Evolutionary conservation across 2,113 vertebrate species (phyloP).

Genomic region (Salvator merianae): DNA sequence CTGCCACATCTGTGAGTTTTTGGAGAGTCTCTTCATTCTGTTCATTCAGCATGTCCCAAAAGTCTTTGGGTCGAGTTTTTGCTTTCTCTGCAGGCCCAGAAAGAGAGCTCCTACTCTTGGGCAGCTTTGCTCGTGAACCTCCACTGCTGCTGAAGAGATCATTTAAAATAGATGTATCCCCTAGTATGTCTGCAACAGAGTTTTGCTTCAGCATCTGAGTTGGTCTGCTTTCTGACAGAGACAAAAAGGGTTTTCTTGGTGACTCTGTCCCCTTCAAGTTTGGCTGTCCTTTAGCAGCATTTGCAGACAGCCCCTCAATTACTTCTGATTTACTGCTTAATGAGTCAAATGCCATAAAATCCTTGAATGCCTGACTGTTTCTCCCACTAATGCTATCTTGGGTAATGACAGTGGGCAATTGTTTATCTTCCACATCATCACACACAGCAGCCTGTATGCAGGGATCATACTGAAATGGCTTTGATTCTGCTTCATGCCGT

Average conservation of each 20-base stretch:
- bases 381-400: constrained; percentile 38
- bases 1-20: constrained; percentile 84
- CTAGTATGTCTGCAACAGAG: constrained; percentile 81
- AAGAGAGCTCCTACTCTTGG: constrained; percentile 31
- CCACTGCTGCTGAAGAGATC: constrained; percentile 82
- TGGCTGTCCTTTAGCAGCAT: constrained; percentile 38
- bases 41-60: constrained; percentile 95
- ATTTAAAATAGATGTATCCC: constrained; percentile 91
- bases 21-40: constrained; percentile 87
- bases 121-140: constrained; percentile 42
- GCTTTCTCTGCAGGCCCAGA: constrained; percentile 62
- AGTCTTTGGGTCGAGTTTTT: constrained; percentile 83
- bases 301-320: constrained; percentile 43
- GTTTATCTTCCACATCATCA: constrained; percentile 49
- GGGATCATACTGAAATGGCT: constrained; percentile 43
- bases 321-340: constrained; percentile 51
- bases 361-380: constrained; percentile 46
- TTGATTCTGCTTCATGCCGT: constrained; percentile 28
- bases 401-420: constrained; percentile 30
- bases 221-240: constrained; percentile 54
- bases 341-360: constrained; percentile 39
- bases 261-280: constrained; percentile 23
- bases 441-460: constrained; percentile 24
- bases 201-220: constrained; percentile 47
- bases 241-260: constrained; percentile 48